Conservation (phyloP, 2,797 vertebrate genomes). For the Tympanoctomys barrerae region DNA sequence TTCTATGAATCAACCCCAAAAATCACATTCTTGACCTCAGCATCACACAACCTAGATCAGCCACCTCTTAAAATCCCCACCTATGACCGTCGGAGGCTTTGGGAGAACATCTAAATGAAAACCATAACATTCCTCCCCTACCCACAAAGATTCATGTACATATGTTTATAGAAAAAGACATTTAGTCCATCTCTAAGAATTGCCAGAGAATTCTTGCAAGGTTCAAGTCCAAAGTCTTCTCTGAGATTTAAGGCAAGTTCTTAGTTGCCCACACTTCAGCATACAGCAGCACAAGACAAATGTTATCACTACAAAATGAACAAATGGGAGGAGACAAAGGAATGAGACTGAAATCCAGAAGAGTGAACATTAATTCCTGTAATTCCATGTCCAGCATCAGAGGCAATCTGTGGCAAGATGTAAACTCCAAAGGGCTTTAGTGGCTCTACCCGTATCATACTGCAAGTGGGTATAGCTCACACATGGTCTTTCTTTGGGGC, state of each 20-base stretch:
- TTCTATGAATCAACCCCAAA: background rate
- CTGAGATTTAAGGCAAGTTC: background rate
- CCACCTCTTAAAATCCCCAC: background rate
- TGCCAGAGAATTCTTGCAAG: background rate
- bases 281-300: background rate
- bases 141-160: background rate
- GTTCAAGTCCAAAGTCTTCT: too few relatives aligned
- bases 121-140: background rate
- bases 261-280: background rate
- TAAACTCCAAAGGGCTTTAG: background rate
- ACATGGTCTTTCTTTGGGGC: background rate
- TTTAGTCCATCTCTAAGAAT: background rate
- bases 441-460: background rate
- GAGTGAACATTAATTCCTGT: background rate
- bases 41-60: background rate
- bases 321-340: background rate
- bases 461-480: background rate
- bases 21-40: background rate
- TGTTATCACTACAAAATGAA: background rate
- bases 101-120: background rate
- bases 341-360: background rate
- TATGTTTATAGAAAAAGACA: background rate
- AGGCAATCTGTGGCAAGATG: background rate
- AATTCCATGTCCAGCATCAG: background rate
- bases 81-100: background rate